phyloP scores from a whole-genome alignment of 2,113 vertebrate genomes.

The Lagopus leucura region DNA sequence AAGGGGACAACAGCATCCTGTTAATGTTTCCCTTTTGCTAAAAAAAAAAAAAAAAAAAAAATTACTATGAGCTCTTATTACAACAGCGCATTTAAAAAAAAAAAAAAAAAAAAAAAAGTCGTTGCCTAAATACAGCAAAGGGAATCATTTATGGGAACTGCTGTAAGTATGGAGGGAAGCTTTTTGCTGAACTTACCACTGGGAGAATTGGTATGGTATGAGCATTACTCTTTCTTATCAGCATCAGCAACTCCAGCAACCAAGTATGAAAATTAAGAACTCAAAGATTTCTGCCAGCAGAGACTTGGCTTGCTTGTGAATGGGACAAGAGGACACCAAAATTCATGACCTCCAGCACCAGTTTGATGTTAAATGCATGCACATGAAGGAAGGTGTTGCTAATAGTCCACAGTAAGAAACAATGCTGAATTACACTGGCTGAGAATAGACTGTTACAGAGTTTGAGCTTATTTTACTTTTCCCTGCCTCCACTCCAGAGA shows the following conservation, averaged over 20 bases:
- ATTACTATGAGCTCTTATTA: background rate
- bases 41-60: background rate
- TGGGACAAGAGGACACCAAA: background rate
- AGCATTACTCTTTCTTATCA: background rate
- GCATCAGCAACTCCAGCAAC: background rate
- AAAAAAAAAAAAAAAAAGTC: background rate
- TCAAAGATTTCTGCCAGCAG: background rate
- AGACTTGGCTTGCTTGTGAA: background rate
- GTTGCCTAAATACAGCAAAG: background rate
- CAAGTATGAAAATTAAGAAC: background rate
- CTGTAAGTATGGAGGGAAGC: background rate
- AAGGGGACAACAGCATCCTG: background rate
- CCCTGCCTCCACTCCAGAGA: accelerated
- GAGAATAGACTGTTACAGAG: background rate
- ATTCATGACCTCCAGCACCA: background rate
- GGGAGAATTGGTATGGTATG: constrained; percentile 22
- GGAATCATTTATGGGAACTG: background rate
- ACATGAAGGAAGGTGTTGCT: background rate
- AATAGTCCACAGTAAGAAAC: background rate
- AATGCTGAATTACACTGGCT: background rate
- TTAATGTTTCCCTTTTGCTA: background rate
- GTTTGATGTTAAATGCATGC: background rate
- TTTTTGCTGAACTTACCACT: background rate
- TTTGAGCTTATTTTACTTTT: background rate
- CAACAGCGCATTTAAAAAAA: background rate